These are phyloP conservation scores for Resseliella maxima DNA, from an alignment of 2,888 invertebrate genomes.

Conservation along the genomic window DNA sequence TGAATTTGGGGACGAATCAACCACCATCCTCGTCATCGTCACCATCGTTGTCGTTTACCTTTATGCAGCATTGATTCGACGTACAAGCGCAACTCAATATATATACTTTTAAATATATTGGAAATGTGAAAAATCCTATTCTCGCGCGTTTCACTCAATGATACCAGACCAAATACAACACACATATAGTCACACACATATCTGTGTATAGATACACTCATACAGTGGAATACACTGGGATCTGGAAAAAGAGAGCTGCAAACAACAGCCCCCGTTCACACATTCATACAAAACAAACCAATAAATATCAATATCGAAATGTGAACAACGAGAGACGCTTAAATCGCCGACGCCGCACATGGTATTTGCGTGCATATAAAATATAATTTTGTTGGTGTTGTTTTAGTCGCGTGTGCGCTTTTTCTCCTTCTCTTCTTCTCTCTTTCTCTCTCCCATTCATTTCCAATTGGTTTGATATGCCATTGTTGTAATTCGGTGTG, in stretches of 20 bases:
- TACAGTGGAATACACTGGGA: too few species aligned
- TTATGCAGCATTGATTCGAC: constrained; percentile 35
- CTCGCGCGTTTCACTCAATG: too few species aligned
- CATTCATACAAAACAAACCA: constrained; percentile 25
- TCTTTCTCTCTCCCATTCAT: too few species aligned
- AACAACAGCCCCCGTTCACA: background rate
- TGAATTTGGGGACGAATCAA: background rate
- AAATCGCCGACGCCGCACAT: constrained; percentile 53
- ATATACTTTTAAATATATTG: background rate
- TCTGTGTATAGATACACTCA: background rate
- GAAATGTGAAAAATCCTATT: background rate
- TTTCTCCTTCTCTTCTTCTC: too few species aligned
- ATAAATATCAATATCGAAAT: constrained; percentile 5
- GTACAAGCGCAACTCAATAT: background rate
- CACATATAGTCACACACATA: background rate
- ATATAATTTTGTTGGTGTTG: background rate
- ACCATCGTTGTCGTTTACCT: background rate
- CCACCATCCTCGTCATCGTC: background rate
- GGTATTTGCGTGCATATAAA: constrained; percentile 42
- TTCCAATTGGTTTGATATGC: too few species aligned
- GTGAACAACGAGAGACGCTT: constrained; percentile 32
- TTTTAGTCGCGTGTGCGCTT: background rate
- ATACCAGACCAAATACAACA: too few species aligned
- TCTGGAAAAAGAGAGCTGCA: too few species aligned
- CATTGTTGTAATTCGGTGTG: background rate